phyloP scores from a whole-genome alignment of 1,140 invertebrate species.

The Plectrocnemia conspersa region DNA sequence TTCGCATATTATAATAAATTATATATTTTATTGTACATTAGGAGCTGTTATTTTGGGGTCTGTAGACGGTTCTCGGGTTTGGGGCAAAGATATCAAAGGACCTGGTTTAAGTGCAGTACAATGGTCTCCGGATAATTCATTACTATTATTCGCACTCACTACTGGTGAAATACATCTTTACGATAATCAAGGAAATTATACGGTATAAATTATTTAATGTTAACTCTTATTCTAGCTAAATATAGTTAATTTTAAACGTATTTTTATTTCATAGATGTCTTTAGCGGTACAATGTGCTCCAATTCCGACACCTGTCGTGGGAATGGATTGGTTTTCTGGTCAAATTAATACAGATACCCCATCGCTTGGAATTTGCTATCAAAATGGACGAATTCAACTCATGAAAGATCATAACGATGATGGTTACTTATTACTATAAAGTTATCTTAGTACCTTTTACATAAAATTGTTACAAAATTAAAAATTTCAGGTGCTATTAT shows the following conservation, averaged over 20 bases:
- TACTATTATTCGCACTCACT: constrained; percentile 84
- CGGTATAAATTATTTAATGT: no score
- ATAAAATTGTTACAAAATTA: background rate
- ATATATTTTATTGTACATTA: constrained; percentile 34
- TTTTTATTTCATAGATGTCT: constrained; percentile 55
- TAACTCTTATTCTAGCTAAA: constrained; percentile 30
- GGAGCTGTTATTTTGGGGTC: constrained; percentile 69
- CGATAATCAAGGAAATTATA: constrained; percentile 82
- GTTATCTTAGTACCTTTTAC: constrained; percentile 4
- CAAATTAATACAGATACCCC: constrained; percentile 68
- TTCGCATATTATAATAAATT: no score
- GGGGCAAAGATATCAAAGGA: constrained; percentile 94
- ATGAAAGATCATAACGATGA: constrained; percentile 88
- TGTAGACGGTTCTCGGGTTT: constrained; percentile 95
- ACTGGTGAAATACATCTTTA: constrained; percentile 93
- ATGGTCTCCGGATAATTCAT: constrained; percentile 93
- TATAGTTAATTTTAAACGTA: background rate
- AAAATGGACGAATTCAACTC: constrained; percentile 79
- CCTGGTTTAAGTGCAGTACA: constrained; percentile 71
- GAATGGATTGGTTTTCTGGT: constrained; percentile 84
- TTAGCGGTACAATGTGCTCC: constrained; percentile 60
- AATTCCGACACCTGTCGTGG: constrained; percentile 58
- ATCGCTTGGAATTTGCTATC: constrained; percentile 79
- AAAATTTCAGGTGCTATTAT: constrained; percentile 55
- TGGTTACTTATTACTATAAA: constrained; percentile 50